Evolutionary conservation across 1,140 invertebrate genomes (phyloP), one percentile per base, ranked within the genome.

Genomic region (Brachionus rubens): DNA sequence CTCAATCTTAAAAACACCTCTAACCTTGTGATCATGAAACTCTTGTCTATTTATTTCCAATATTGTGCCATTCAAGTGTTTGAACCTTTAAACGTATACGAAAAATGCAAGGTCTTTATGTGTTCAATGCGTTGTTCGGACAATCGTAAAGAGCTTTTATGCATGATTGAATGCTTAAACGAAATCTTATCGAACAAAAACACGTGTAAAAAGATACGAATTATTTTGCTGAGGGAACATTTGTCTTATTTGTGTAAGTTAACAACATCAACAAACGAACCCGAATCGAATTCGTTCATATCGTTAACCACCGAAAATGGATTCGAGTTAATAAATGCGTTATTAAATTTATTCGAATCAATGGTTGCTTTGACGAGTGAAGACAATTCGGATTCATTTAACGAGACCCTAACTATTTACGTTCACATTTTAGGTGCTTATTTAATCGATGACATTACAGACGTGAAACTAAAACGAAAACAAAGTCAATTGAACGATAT

Each of bases 101-200:
- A 72, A 72, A 72, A 72, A 21, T 72, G 68, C 19, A 72, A 72
- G 24, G 46, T 72, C 16, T 54, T 72, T 21, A 72, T 72, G 68
- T 72, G 68, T 19, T 72, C 68, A 54, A 72, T 72, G 68, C 21
- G 68, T 9, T 72, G 68, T 30, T 72, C 68, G 12, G 68, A 72
- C 19, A 36, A 50, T 14, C 19, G 14, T 26, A 40, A 30, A 48
- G 68, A 72, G 26, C 68, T 72, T 19, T 33, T 72, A 12, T 72
- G 43, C 14, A 48, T 72, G 68, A 72, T 72, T 2, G 30, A 72
- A 30, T 28, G 68, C 24, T 40, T 72, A 24, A 50, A 24, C 46
- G 4, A 72, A 26, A 72, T 72, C 3, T 6, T 72, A 21, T 50
- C 28, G 5, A 72, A 72, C 19, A 72, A 50, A 24, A n/a, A 72